Conservation (phyloP, 2,888 invertebrate species). For the Nomada ruficornis region DNA sequence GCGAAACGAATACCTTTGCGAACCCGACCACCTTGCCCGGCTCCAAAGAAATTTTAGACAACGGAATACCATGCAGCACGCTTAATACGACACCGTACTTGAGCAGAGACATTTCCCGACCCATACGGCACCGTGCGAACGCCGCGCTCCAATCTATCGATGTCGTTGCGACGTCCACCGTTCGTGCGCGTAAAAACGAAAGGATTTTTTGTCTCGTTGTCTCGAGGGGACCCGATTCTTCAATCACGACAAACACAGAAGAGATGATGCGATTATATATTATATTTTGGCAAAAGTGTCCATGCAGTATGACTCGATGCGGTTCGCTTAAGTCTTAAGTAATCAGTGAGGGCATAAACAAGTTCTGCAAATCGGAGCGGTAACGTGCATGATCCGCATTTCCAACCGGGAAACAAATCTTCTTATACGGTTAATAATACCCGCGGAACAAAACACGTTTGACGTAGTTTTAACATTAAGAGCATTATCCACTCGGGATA, state of each 20-base stretch:
- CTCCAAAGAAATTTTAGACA: slow-evolving; percentile 61
- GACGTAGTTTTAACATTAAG: slow-evolving; percentile 56
- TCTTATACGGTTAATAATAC: slow-evolving; percentile 58
- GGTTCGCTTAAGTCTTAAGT: slow-evolving; percentile 52
- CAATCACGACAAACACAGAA: neutral
- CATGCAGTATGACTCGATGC: slow-evolving; percentile 36
- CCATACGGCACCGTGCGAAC: neutral
- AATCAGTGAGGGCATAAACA: slow-evolving; percentile 51
- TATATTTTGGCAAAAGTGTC: slow-evolving; percentile 31
- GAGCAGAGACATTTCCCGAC: slow-evolving; percentile 22
- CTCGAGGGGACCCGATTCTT: neutral
- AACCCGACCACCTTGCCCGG: slow-evolving; percentile 44
- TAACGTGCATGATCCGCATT: slow-evolving; percentile 27
- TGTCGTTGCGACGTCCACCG: neutral
- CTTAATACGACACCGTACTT: slow-evolving; percentile 30
- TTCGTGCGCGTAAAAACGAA: neutral
- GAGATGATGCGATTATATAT: no score
- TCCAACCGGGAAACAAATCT: slow-evolving; percentile 48
- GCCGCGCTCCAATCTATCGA: neutral
- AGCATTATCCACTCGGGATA: slow-evolving; percentile 49
- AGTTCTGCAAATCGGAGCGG: slow-evolving; percentile 41
- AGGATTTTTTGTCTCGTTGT: neutral
- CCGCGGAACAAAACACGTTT: slow-evolving; percentile 45
- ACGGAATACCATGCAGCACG: slow-evolving; percentile 15
- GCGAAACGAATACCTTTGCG: slow-evolving; percentile 59